Conservation (phyloP, 2,113 vertebrate species). For the Cercopithecus mona region DNA sequence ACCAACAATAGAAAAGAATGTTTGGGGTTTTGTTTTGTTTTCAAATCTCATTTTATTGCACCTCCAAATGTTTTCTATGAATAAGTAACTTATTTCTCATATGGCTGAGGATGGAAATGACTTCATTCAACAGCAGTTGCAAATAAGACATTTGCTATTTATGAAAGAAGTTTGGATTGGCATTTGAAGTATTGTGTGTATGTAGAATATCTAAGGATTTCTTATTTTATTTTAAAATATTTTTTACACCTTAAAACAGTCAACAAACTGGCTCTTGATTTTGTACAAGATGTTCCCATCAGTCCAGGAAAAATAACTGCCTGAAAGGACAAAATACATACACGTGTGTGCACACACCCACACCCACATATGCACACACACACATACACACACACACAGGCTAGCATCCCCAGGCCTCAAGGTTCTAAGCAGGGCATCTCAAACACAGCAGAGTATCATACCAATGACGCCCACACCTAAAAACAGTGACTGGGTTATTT, state of each 20-base stretch:
- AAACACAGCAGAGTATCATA: not conserved
- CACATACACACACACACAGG: too few species aligned
- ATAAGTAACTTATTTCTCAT: conserved; percentile 40
- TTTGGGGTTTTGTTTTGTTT: not conserved
- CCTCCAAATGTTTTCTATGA: not conserved
- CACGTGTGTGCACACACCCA: too few species aligned
- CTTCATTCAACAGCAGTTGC: not conserved
- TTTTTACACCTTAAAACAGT: not conserved
- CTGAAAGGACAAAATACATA: not conserved
- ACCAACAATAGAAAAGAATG: not conserved
- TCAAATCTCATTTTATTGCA: too few species aligned
- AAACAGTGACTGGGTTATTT: not conserved
- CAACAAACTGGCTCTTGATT: not conserved
- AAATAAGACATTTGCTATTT: conserved; percentile 8
- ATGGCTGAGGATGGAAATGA: not conserved
- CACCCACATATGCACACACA: too few species aligned
- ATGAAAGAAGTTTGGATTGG: conserved; percentile 11
- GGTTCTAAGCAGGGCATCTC: not conserved
- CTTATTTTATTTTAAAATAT: conserved; percentile 13
- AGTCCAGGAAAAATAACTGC: not conserved
- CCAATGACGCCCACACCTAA: not conserved
- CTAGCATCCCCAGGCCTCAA: not conserved
- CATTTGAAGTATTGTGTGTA: not conserved
- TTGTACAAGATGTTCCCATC: not conserved
- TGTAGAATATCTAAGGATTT: not conserved